phyloP scores from a whole-genome alignment of 2,113 vertebrate species.

The Plecotus auritus region DNA sequence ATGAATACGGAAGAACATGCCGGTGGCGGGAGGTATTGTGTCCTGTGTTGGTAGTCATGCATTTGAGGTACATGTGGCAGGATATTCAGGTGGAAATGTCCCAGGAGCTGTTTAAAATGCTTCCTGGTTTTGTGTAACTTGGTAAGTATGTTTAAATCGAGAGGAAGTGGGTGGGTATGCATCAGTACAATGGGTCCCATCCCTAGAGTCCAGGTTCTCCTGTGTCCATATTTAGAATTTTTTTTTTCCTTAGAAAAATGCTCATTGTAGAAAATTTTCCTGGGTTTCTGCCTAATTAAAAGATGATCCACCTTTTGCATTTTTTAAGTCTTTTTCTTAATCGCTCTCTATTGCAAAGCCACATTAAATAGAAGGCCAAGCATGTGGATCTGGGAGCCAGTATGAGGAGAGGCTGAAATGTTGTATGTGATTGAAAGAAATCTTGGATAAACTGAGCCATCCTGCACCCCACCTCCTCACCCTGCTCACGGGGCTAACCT shows the following conservation, averaged over 20 bases:
- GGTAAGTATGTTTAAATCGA: not conserved
- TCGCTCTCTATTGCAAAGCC: not conserved
- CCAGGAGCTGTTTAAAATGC: not conserved
- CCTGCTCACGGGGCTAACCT: not conserved
- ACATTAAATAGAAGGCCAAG: not conserved
- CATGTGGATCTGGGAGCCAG: not conserved
- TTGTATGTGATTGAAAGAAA: not conserved
- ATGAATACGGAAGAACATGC: not conserved
- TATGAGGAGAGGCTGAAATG: not conserved
- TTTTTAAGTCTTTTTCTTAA: not conserved
- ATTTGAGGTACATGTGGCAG: not conserved
- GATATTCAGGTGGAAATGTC: not conserved
- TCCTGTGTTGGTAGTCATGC: not conserved
- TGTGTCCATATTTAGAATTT: not conserved
- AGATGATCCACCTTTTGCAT: not conserved
- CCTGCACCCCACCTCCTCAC: not conserved
- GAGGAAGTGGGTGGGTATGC: not conserved
- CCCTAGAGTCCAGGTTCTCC: not conserved
- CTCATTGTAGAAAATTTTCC: not conserved
- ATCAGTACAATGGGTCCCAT: not conserved
- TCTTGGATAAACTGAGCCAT: not conserved
- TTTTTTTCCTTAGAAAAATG: not conserved
- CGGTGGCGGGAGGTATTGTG: not conserved
- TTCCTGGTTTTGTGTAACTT: constrained; percentile 35
- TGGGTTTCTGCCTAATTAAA: constrained; percentile 13